Evolutionary conservation across 2,113 vertebrate genomes (phyloP).

Genomic region (Gulo gulo): DNA sequence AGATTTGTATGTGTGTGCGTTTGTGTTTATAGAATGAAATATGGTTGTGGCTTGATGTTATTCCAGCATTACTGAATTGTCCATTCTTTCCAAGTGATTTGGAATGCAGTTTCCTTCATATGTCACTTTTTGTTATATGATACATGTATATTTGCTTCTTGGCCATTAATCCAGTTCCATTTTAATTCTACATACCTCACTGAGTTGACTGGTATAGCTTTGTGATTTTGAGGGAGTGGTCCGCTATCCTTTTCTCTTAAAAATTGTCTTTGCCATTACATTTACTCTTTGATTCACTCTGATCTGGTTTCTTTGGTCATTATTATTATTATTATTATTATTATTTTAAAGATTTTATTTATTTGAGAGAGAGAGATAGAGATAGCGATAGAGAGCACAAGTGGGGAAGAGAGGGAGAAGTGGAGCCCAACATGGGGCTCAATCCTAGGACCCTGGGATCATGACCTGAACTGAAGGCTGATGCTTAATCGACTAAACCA

Average conservation of each 20-base stretch:
- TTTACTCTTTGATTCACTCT: slow-evolving; percentile 8
- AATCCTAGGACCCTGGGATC: not conserved
- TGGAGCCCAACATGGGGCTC: not conserved
- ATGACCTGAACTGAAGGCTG: not conserved
- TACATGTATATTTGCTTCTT: not conserved
- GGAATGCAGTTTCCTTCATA: not conserved
- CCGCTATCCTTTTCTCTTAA: not conserved
- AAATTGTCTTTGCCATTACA: not conserved
- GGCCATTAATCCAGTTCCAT: not conserved
- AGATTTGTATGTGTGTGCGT: not conserved
- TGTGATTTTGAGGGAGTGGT: not conserved
- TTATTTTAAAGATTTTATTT: not conserved
- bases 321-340: not conserved
- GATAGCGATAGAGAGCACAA: not conserved
- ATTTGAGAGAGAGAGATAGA: not conserved
- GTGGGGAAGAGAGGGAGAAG: too few species aligned
- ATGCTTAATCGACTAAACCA: not conserved
- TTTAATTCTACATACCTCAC: not conserved
- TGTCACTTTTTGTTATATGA: not conserved
- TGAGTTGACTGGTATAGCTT: not conserved
- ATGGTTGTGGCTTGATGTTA: not conserved
- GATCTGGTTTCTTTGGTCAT: not conserved
- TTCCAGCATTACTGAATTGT: not conserved
- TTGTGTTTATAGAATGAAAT: not conserved
- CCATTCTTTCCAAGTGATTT: not conserved